Percentiles rank a stretch among this genome's conserved stretches.
Conservation (phyloP, 2,113 vertebrate species). For the Microcebus griseorufus region DNA sequence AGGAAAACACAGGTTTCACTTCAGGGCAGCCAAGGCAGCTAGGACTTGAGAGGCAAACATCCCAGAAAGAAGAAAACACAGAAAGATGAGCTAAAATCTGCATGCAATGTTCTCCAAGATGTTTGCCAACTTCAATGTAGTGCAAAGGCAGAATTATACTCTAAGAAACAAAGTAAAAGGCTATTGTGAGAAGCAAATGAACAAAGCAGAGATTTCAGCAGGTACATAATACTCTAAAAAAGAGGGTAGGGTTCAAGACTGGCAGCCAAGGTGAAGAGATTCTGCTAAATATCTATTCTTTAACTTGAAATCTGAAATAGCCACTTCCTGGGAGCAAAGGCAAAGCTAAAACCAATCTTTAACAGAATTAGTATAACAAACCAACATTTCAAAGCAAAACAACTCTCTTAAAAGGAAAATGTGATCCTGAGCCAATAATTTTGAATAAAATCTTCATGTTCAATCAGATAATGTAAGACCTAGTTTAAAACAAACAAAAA, state of each 20-base stretch:
- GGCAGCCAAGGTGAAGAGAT: not conserved
- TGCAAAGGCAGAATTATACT: not conserved
- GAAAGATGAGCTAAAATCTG: not conserved
- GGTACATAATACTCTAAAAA: not conserved
- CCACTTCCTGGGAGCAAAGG: not conserved
- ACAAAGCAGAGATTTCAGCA: not conserved
- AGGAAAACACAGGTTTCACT: not conserved
- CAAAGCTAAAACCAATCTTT: not conserved
- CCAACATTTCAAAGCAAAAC: conserved; percentile 36
- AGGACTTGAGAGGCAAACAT: not conserved
- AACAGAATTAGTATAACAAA: not conserved
- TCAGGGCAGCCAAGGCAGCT: not conserved
- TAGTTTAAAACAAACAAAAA: not conserved
- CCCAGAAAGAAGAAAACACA: not conserved
- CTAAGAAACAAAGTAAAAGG: not conserved
- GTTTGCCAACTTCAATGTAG: not conserved
- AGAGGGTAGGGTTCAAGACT: not conserved
- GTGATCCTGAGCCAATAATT: not conserved
- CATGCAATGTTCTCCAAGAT: not conserved
- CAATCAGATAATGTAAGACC: not conserved
- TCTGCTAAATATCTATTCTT: not conserved
- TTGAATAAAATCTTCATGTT: not conserved
- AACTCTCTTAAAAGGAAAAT: conserved; percentile 7
- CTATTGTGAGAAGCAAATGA: not conserved
- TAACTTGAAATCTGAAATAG: not conserved